A percentile compares a stretch with the other conserved stretches of the same genome.
phyloP scores from a whole-genome alignment of 92 coral and sea anemone genomes.

The Umimayanthus kanabou region DNA sequence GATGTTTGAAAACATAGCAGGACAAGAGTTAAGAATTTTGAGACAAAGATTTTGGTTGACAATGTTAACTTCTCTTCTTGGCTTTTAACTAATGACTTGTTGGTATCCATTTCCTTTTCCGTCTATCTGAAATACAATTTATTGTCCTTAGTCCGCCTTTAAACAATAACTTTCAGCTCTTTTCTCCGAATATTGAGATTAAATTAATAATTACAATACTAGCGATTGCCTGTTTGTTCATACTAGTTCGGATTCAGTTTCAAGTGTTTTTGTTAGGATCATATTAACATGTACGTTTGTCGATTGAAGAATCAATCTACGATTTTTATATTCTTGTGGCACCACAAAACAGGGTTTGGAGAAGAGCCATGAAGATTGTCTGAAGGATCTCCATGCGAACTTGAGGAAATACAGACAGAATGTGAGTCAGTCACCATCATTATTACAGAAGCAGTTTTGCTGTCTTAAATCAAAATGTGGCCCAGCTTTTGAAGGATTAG shows the following conservation, averaged over 20 bases:
- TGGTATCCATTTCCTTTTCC: too few relatives aligned
- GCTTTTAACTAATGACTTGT: too few relatives aligned
- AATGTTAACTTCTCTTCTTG: not conserved
- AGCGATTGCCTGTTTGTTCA: not conserved
- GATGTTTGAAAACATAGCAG: too few relatives aligned
- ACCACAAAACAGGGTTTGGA: constrained; percentile 8
- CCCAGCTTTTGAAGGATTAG: too few relatives aligned
- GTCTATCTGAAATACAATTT: too few relatives aligned
- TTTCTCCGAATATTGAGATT: too few relatives aligned
- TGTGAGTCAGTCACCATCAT: constrained; percentile 49
- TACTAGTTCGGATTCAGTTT: not conserved
- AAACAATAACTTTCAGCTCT: too few relatives aligned
- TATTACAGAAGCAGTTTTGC: not conserved
- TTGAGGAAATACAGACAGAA: constrained; percentile 64
- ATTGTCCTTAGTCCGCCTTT: too few relatives aligned
- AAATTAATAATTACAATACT: too few relatives aligned
- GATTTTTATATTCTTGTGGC: not conserved
- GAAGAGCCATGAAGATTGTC: constrained; percentile 57
- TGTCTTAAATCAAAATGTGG: not conserved
- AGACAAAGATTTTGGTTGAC: not conserved
- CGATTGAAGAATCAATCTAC: not conserved
- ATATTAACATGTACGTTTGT: not conserved
- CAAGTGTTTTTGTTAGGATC: not conserved
- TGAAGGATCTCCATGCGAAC: constrained; percentile 56
- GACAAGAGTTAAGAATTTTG: too few relatives aligned